A percentile compares a stretch with the other conserved stretches of the same genome.
Conservation (phyloP, 1,140 invertebrate genomes). For the Chrysomallon squamiferum region DNA sequence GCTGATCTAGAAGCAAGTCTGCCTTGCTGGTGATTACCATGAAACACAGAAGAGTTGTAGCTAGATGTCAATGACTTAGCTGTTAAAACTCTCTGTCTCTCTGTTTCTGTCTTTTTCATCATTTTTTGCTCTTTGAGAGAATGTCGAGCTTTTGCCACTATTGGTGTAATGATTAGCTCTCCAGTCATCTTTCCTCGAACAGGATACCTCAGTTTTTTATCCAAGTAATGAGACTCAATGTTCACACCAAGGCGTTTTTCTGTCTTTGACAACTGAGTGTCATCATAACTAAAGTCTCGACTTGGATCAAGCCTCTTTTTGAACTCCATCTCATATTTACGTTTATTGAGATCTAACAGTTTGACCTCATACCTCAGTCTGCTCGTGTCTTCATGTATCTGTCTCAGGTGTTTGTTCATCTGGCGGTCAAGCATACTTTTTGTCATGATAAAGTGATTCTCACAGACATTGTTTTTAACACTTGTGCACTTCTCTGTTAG, state of each 20-base stretch:
- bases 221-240: slow-evolving; percentile 44
- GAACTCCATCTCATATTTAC: slow-evolving; percentile 44
- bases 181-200: slow-evolving; percentile 32
- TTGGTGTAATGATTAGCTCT: slow-evolving; percentile 41
- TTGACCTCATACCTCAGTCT: slow-evolving; percentile 51
- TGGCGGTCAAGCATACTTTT: slow-evolving; percentile 38
- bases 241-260: slow-evolving; percentile 44
- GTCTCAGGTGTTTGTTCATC: slow-evolving; percentile 33
- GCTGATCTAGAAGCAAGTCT: neutral
- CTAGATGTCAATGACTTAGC: neutral
- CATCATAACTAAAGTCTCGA: slow-evolving; percentile 51
- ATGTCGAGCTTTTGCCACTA: slow-evolving; percentile 44
- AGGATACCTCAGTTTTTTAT: slow-evolving; percentile 46
- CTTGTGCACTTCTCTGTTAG: slow-evolving; percentile 47
- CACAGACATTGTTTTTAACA: slow-evolving; percentile 54
- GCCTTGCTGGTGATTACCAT: neutral
- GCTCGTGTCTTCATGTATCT: slow-evolving; percentile 42
- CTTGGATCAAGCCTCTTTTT: slow-evolving; percentile 45
- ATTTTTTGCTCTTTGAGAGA: slow-evolving; percentile 27
- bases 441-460: slow-evolving; percentile 42
- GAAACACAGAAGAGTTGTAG: neutral
- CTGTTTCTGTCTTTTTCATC: slow-evolving; percentile 22
- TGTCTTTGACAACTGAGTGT: slow-evolving; percentile 40
- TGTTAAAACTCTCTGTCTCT: slow-evolving; percentile 15
- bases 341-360: slow-evolving; percentile 51